Percentiles rank a stretch among this genome's conserved stretches.
phyloP scores from a whole-genome alignment of 2,113 vertebrate genomes.

The Barnardius zonarius region DNA sequence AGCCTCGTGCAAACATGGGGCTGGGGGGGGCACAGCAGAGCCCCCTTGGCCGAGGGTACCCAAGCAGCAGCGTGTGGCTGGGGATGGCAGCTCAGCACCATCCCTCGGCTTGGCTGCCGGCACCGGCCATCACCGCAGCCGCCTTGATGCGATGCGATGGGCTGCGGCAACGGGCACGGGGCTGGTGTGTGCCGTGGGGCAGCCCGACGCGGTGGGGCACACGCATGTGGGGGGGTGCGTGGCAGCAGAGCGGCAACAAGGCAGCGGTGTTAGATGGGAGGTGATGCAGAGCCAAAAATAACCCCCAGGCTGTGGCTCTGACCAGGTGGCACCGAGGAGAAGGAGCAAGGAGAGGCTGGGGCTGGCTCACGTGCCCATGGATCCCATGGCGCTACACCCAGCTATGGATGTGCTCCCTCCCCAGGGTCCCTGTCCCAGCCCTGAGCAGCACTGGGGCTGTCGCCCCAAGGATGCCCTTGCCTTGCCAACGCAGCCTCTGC shows the following conservation, averaged over 20 bases:
- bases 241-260: not conserved
- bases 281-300: conserved; percentile 62
- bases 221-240: accelerated
- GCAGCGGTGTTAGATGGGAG: not conserved
- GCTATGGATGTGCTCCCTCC: not conserved
- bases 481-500: not conserved
- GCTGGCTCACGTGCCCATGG: accelerated
- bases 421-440: not conserved
- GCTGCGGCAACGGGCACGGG: not conserved
- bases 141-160: not conserved
- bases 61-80: accelerated
- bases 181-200: not conserved
- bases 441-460: not conserved
- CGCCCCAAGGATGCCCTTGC: not conserved
- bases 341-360: not conserved
- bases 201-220: accelerated
- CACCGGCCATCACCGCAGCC: not conserved
- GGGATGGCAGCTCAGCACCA: not conserved
- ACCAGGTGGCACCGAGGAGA: not conserved
- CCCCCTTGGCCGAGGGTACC: not conserved
- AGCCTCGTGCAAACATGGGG: accelerated
- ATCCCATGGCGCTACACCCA: not conserved
- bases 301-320: not conserved
- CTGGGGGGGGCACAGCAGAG: accelerated
- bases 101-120: not conserved